Evolutionary conservation across 2,797 vertebrate species (phyloP).

Genomic region (Hydrocynus forskahlii): DNA sequence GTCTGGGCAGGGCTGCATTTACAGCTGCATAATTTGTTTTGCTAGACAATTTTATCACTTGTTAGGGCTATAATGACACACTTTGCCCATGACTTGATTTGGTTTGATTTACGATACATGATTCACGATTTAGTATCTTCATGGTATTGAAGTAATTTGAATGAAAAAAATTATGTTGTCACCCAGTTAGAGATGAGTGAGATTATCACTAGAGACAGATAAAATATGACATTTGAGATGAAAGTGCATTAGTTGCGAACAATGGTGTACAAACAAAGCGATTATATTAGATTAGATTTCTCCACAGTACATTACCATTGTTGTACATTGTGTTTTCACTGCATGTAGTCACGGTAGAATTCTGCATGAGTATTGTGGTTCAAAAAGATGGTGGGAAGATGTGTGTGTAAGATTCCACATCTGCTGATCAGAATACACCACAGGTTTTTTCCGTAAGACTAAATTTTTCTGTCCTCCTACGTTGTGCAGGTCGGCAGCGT

Average conservation of each 20-base stretch:
- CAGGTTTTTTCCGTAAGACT: background rate
- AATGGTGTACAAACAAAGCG: background rate
- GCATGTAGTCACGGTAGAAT: background rate
- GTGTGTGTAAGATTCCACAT: background rate
- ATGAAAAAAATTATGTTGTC: background rate
- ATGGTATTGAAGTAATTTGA: background rate
- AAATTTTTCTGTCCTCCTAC: background rate
- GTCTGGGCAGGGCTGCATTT: background rate
- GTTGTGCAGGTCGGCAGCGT: background rate
- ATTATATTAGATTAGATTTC: background rate
- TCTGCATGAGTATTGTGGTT: background rate
- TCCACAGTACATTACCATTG: too few species aligned
- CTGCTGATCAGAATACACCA: background rate
- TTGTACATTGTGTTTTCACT: too few species aligned
- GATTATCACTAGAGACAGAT: background rate
- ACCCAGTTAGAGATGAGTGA: background rate
- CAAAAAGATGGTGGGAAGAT: background rate
- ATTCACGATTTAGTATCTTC: background rate
- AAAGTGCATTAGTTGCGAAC: background rate
- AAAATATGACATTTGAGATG: background rate
- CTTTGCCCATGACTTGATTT: background rate
- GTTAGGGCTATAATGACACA: background rate
- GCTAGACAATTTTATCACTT: background rate
- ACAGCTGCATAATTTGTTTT: constrained; percentile 3
- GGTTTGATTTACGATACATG: background rate